Percentiles rank a stretch among this genome's conserved stretches.
Conservation (phyloP, 1,140 invertebrate species). For the Saccostrea cuccullata region DNA sequence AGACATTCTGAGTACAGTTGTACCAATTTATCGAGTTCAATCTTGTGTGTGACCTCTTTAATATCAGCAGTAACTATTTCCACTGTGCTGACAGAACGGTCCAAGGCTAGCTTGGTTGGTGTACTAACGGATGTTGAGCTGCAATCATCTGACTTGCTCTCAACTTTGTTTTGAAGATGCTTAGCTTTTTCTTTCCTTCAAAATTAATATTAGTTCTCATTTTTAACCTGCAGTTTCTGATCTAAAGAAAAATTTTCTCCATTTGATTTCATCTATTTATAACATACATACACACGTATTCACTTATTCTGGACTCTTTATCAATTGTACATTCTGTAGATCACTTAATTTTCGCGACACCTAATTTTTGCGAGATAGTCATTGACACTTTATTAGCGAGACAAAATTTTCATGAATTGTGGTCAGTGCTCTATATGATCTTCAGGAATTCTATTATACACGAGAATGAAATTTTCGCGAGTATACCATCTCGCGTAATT, state of each 20-base stretch:
- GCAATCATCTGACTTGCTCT: constrained; percentile 16
- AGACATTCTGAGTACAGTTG: constrained; percentile 77
- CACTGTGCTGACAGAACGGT: constrained; percentile 58
- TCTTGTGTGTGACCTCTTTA: constrained; percentile 75
- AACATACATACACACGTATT: too few relatives aligned
- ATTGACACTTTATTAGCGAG: too few relatives aligned
- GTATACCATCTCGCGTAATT: too few relatives aligned
- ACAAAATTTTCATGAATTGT: too few relatives aligned
- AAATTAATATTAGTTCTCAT: constrained; percentile 28
- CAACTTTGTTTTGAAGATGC: constrained; percentile 49
- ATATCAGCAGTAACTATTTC: constrained; percentile 61
- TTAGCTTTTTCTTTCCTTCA: constrained; percentile 63
- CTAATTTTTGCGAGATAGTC: too few relatives aligned
- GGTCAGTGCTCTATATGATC: too few relatives aligned
- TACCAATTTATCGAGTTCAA: constrained; percentile 78
- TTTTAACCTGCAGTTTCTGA: not conserved
- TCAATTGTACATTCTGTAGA: not conserved
- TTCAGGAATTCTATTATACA: too few relatives aligned
- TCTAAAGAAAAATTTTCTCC: not conserved
- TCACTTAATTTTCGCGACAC: too few relatives aligned
- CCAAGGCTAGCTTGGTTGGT: constrained; percentile 59
- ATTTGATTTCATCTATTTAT: not conserved
- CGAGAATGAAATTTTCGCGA: too few relatives aligned
- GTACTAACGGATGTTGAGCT: constrained; percentile 46
- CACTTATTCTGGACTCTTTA: not conserved